phyloP scores from a whole-genome alignment of 2,113 vertebrate species.

The Tichodroma muraria region DNA sequence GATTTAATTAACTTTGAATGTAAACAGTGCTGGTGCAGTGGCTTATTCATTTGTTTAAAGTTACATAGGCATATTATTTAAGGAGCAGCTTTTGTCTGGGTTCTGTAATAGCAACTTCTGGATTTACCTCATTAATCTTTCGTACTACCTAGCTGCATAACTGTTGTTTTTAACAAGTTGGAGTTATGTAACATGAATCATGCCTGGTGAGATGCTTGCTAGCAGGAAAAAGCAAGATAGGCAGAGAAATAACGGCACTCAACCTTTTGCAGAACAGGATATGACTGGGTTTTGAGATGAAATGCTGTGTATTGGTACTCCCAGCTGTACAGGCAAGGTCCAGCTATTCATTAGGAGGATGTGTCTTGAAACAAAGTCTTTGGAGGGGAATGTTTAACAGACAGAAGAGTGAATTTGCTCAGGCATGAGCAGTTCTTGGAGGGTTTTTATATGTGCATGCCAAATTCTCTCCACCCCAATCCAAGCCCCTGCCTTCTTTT shows the following conservation, averaged over 20 bases:
- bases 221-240: background rate
- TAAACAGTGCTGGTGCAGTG: background rate
- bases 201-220: background rate
- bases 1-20: background rate
- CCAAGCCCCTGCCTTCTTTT: background rate
- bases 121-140: constrained; percentile 4
- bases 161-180: background rate
- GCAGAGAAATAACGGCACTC: background rate
- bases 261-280: background rate
- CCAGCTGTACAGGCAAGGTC: background rate
- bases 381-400: constrained; percentile 3
- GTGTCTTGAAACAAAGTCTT: constrained; percentile 12
- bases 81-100: background rate
- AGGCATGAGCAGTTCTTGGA: background rate
- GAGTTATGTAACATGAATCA: background rate
- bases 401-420: background rate
- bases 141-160: background rate
- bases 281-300: constrained; percentile 19
- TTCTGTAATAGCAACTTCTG: constrained; percentile 7
- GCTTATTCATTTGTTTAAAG: constrained; percentile 15
- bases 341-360: constrained; percentile 37
- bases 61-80: background rate
- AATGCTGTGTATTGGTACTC: background rate
- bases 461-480: background rate
- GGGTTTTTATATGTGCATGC: background rate